A percentile compares a stretch with the other conserved stretches of the same genome.
phyloP scores from a whole-genome alignment of 2,113 vertebrate species.

The Terrapene triunguis region DNA sequence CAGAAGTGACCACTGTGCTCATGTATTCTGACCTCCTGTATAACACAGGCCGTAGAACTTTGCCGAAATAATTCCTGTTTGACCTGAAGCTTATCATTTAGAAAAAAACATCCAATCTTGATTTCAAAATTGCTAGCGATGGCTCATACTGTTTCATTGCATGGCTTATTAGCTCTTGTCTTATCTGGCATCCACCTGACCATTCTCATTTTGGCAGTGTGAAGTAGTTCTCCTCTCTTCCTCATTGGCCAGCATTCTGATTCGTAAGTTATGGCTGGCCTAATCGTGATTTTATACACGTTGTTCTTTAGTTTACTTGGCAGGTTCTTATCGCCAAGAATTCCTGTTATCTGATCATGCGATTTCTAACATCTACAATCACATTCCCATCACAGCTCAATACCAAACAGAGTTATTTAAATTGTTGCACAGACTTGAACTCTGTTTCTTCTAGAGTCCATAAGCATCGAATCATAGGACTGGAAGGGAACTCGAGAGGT shows the following conservation, averaged over 20 bases:
- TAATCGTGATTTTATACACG: background rate
- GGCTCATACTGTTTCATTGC: background rate
- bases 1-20: background rate
- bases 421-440: background rate
- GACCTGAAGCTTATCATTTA: background rate
- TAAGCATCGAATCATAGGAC: background rate
- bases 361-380: background rate
- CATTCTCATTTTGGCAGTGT: background rate
- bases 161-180: background rate
- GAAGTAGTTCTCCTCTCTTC: background rate
- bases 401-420: background rate
- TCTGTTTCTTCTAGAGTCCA: background rate
- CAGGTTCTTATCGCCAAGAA: background rate
- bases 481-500: too few relatives aligned
- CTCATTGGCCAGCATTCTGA: background rate
- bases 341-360: background rate
- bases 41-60: background rate
- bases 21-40: too few relatives aligned
- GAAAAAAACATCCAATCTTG: background rate
- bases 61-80: background rate
- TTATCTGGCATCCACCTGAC: background rate
- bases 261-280: background rate
- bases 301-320: background rate
- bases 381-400: background rate
- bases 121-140: background rate